Base-by-base conservation (phyloP, 2,113 vertebrate species). In the Neogobius melanostomus region DNA sequence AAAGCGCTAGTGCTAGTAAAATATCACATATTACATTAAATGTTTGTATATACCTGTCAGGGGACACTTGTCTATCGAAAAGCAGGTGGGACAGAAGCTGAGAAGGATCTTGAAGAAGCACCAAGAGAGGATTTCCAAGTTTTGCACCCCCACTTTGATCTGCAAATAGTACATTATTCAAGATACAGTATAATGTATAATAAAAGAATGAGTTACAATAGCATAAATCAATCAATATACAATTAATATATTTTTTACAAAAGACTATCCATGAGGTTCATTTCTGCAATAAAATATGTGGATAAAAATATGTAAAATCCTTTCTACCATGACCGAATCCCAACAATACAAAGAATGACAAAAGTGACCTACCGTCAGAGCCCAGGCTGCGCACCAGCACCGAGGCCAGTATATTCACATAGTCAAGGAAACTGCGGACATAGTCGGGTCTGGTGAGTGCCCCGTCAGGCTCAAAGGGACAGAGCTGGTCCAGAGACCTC, bases 11-110 rank as follows among this genome's bases (percentile, higher is more conserved):
- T 36, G 54, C 54, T 12, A 21, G 6, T 9, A 11, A 57, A 11
- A 28, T 14, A 59, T 36, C 5, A 7, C 28, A 36, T 36, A 36
- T 36, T 36, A 36, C 28, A 36, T 36, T 36, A 4, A 36, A 9
- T 15, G 46, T 15, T 7, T 7, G 15, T n/a, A 3, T 83, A 42
- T 91, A 99, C 98, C 95, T 98, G 80, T 96, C 94, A 80, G 97
- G 96, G 63, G 94, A 91, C 68, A 97, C 95, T 78, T 98, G 96
- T 76, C 91, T 94, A 67, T 99, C 96, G 85, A 98, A 96, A n/a
- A 99, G 80, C 80, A 99, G 93, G 72, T 97, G 90, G 10, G 96
- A 96, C 16, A 97, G 87, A 57, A 98, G 91, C 75, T 97, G 95
- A 67, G 92, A 94, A 8, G 97, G 95, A 9, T 93, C 86, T 84